A percentile compares a stretch with the other conserved stretches of the same genome.
Evolutionary conservation across 2,113 vertebrate species (phyloP).

Genomic region (Cairina moschata): DNA sequence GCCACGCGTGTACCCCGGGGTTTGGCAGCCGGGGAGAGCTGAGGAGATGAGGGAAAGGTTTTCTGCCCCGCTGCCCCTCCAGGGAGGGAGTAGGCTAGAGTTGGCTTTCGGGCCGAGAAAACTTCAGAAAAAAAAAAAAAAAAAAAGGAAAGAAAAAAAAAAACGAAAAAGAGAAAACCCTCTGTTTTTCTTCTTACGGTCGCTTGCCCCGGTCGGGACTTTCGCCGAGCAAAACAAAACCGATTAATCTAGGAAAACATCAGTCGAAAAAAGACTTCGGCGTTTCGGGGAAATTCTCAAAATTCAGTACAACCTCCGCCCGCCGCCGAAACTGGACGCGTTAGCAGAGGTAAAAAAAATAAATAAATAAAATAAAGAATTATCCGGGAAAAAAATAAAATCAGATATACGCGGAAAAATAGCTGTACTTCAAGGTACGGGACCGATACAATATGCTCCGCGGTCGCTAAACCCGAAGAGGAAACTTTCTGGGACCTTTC

Average conservation of each 20-base stretch:
- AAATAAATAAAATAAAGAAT: neutral
- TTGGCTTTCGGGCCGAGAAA: neutral
- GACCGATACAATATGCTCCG: neutral
- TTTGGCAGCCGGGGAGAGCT: accelerated
- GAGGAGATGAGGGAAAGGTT: accelerated
- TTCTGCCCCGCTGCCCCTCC: neutral
- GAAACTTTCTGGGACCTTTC: neutral
- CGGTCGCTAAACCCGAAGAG: neutral
- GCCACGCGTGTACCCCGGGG: neutral
- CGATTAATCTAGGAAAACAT: neutral
- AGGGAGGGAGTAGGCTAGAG: neutral
- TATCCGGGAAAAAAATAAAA: accelerated
- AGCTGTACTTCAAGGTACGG: neutral
- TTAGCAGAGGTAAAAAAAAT: neutral
- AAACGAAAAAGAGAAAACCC: no score
- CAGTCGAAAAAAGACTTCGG: slow-evolving; percentile 16
- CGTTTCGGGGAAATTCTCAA: slow-evolving; percentile 6
- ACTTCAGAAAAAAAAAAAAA: neutral
- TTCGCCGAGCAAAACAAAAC: neutral
- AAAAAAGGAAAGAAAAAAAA: no score
- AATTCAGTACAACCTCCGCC: neutral
- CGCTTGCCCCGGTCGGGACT: neutral
- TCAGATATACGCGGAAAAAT: neutral
- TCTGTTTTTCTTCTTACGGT: neutral
- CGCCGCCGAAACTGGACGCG: neutral